A percentile compares a stretch with the other conserved stretches of the same genome.
phyloP scores from a whole-genome alignment of 2,113 vertebrate species.

The Murina feae region DNA sequence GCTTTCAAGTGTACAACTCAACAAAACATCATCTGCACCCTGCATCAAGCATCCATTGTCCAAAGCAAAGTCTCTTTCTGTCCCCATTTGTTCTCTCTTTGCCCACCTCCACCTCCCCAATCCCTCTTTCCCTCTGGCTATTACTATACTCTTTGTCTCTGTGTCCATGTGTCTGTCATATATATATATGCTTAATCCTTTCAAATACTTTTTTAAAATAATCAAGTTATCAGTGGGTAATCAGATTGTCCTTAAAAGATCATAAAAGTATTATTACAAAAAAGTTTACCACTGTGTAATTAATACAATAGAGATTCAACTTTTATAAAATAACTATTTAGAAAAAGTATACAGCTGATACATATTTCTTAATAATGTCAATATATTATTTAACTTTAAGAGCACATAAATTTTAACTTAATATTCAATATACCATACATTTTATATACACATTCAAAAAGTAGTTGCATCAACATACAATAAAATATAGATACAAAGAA shows the following conservation, averaged over 20 bases:
- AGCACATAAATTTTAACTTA: neutral
- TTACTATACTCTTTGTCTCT: neutral
- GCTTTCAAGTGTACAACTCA: neutral
- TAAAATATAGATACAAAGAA: neutral
- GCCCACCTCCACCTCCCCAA: no score
- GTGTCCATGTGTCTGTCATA: neutral
- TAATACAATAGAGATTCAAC: neutral
- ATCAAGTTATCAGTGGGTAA: neutral
- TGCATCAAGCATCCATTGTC: neutral
- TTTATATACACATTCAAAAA: neutral
- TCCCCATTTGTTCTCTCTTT: no score
- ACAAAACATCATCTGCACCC: neutral
- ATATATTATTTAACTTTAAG: slow-evolving; percentile 17
- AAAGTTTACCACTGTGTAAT: neutral
- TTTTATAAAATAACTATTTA: slow-evolving; percentile 16
- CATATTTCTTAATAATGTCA: neutral
- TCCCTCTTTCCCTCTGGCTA: neutral
- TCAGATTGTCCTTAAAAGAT: neutral
- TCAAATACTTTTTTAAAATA: neutral
- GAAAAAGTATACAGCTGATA: neutral
- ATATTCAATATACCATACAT: neutral
- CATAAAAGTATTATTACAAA: neutral
- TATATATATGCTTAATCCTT: neutral
- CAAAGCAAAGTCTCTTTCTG: neutral
- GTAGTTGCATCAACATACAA: neutral